These are phyloP conservation scores for Gymnocephalus cernua DNA, from an alignment of 2,113 vertebrate genomes.

Conservation along the genomic window DNA sequence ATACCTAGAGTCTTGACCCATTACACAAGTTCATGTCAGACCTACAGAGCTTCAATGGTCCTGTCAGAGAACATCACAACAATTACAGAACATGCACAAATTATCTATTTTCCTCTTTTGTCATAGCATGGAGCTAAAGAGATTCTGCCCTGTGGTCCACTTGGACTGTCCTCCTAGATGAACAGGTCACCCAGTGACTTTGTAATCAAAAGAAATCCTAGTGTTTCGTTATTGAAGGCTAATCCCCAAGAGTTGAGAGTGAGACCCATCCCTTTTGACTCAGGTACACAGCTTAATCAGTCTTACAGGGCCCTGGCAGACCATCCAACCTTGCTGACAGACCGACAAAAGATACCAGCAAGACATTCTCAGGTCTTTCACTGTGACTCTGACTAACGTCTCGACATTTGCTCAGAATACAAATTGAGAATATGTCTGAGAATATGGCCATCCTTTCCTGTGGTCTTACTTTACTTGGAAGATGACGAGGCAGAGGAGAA, in stretches of 20 bases:
- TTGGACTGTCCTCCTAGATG: neutral
- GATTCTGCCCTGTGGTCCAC: neutral
- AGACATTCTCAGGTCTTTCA: neutral
- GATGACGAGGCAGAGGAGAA: neutral
- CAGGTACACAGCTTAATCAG: neutral
- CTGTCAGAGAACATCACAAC: too few relatives aligned
- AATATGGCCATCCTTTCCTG: constrained; percentile 1
- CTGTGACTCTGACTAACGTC: neutral
- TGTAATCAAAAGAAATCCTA: neutral
- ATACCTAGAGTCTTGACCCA: neutral
- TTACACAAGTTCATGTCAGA: neutral
- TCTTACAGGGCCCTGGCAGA: neutral
- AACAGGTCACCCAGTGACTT: neutral
- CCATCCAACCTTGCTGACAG: neutral
- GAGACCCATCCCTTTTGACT: neutral
- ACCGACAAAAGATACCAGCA: neutral
- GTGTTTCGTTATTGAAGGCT: neutral
- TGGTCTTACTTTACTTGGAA: neutral
- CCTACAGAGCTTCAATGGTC: neutral
- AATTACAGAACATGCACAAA: neutral
- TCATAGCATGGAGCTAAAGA: neutral
- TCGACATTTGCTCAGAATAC: constrained; percentile 8
- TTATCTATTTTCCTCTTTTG: neutral
- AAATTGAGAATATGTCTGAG: constrained; percentile 4
- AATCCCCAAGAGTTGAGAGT: constrained; percentile 5